Conservation (phyloP, 2,113 vertebrate genomes). For the Suricata suricatta region DNA sequence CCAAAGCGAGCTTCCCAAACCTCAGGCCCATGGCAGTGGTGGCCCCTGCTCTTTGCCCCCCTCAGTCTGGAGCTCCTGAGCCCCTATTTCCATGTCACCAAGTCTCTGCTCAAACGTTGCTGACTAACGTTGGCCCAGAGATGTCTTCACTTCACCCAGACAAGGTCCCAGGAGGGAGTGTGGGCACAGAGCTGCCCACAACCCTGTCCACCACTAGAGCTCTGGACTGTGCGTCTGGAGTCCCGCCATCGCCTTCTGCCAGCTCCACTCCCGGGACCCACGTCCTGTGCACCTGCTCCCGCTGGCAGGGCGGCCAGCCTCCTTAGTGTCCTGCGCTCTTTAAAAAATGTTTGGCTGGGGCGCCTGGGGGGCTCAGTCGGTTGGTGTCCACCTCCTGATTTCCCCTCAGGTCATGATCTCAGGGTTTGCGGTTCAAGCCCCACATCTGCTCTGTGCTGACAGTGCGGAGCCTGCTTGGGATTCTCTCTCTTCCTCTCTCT, state of each 20-base stretch:
- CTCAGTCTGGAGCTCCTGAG: background rate
- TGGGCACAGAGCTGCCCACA: background rate
- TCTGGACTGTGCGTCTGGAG: too few relatives aligned
- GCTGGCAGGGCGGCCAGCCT: too few relatives aligned
- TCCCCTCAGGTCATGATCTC: too few relatives aligned
- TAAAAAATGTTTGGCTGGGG: background rate
- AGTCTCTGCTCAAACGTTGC: background rate
- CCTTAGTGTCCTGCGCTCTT: background rate
- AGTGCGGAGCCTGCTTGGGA: too few relatives aligned
- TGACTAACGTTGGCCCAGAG: background rate
- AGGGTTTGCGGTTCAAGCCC: too few relatives aligned
- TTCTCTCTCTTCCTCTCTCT: too few relatives aligned
- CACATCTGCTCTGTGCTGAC: too few relatives aligned
- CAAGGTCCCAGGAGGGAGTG: background rate
- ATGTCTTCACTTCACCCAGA: background rate
- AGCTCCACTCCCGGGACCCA: background rate
- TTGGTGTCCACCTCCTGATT: too few relatives aligned
- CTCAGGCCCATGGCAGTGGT: background rate
- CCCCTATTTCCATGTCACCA: too few relatives aligned
- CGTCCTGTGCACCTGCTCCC: fast-evolving
- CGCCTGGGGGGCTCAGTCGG: too few relatives aligned
- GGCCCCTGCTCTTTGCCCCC: background rate
- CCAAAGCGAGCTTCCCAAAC: background rate
- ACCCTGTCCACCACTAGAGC: too few relatives aligned
- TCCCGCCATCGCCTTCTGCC: fast-evolving